Base-by-base conservation (phyloP, 2,888 invertebrate species). In the Gortyna flavago region DNA sequence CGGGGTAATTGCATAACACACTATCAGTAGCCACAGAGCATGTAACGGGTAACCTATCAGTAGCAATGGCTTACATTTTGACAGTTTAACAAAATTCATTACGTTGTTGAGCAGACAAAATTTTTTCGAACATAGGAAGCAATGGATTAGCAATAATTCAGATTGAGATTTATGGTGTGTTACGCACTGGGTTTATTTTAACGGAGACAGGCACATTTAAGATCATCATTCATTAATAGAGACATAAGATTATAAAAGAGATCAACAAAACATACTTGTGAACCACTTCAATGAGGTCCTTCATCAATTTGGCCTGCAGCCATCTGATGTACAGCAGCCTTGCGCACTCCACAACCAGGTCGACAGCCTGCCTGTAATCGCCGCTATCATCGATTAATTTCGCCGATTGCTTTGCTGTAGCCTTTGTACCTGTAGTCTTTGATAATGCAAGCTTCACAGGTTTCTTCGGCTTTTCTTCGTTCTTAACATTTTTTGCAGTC, bases 221-320 rank as follows among this genome's bases (percentile, higher is more conserved):
- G 11, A 54, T 57, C 11, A 11, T 57, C 4, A 5, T 57, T n/a
- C n/a, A 54, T 25, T n/a, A 54, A 54, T 54, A 57, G n/a, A 13
- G 54, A 57, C n/a, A 38, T 69, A 16, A n/a, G 13, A 35, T 25
- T 11, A 29, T 35, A 59, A 59, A 44, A 44, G 1, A 48, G 5
- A 44, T 32, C 2, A 69, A 38, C n/a, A 13, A 69, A 38, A 54
- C 38, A n/a, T 69, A 96, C 96, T 90, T 95, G 65, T 90, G 79
- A 25, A 95, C 93, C 35, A 93, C 79, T 64, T 87, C 80, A 29
- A 95, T 88, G 0, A 96, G 89, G 66, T 94, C 92, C 72, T 93
- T 94, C 72, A 94, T 79, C 44, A 96, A 85, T 62, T 93, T 93
- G 1, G 92, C 93, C 82, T 95, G 94, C 38, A 96, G 73, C 96